Evolutionary conservation across 2,113 vertebrate genomes (phyloP), one percentile per base, ranked within the genome.

Genomic region (Anoplopoma fimbria): DNA sequence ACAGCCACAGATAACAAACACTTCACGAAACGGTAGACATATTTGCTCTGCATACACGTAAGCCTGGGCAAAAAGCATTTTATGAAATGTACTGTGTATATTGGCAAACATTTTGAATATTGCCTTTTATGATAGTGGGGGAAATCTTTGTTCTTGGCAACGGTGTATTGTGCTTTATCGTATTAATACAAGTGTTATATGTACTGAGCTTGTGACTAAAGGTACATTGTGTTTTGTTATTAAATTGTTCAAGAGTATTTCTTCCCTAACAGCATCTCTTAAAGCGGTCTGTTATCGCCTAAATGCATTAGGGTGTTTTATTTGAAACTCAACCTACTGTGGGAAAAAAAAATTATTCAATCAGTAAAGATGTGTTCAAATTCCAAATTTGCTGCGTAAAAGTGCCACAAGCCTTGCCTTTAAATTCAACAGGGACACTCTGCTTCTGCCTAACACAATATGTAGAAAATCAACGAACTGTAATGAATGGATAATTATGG

Each of bases 1-100:
- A 71, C 65, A 45, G 23, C 67, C 38, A 36, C 69, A 85, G 84
- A 93, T 91, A 87, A 89, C 84, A 83, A 81, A 87, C 85, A 86
- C 81, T 84, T 75, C 71, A 65, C 55, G 61, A 76, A 86, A 79
- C 34, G 57, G 45, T n/a, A 77, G 84, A 69, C 86, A 64, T 83
- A 67, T 91, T 91, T 93, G 62, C 77, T 88, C 73, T 34, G 81
- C 77, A 51, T 62, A 83, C 81, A 82, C 58, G 67, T 72, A 69
- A 79, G 89, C 65, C 69, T 25, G 47, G 55, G 77, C 40, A 15
- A 77, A 78, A 60, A 87, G 25, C 72, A 31, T 78, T 89, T 71
- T 45, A 29, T 79, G 4, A 72, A 82, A 89, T 81, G 60, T n/a
- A 27, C 60, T 47, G 45, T 51, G 57, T 57, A 69, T 45, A 64